Percentiles rank a stretch among this genome's conserved stretches.
Conservation (phyloP, 1,140 invertebrate species). For the Mya arenaria region DNA sequence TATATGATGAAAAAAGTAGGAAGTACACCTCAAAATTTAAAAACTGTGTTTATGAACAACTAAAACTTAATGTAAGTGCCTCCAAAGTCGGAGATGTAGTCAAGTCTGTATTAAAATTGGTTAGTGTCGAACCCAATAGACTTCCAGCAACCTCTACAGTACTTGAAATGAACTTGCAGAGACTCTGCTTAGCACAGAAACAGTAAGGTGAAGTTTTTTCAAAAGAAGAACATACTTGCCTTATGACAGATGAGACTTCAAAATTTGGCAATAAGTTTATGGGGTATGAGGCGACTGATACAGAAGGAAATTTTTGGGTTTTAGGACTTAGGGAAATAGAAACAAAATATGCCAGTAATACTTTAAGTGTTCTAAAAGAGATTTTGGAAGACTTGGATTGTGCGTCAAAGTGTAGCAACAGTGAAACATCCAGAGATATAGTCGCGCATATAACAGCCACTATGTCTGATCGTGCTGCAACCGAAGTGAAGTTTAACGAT, state of each 20-base stretch:
- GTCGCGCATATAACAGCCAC: conserved; percentile 3
- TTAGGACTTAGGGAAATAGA: conserved; percentile 18
- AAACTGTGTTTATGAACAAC: conserved; percentile 14
- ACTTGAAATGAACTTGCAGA: conserved; percentile 25
- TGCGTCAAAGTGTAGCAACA: neutral
- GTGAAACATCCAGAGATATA: conserved; percentile 12
- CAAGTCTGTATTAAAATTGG: conserved; percentile 21
- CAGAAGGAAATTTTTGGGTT: conserved; percentile 12
- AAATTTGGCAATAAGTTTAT: conserved; percentile 17
- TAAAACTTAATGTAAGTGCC: conserved; percentile 31
- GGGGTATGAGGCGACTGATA: conserved; percentile 37
- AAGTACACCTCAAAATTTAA: neutral
- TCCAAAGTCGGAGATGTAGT: conserved; percentile 34
- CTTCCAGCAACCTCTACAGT: conserved; percentile 18
- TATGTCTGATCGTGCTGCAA: conserved; percentile 34
- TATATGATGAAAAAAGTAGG: conserved; percentile 15
- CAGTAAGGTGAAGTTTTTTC: conserved; percentile 13
- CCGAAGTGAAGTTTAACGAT: conserved; percentile 16
- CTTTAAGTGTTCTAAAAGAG: conserved; percentile 14
- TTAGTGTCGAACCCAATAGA: conserved; percentile 5
- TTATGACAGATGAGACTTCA: conserved; percentile 40
- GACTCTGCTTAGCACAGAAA: conserved; percentile 3
- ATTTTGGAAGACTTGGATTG: conserved; percentile 16
- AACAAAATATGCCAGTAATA: conserved; percentile 7
- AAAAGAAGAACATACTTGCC: conserved; percentile 19